Evolutionary conservation across 2,113 vertebrate species (phyloP), one percentile per base, ranked within the genome.

Genomic region (Parus major): DNA sequence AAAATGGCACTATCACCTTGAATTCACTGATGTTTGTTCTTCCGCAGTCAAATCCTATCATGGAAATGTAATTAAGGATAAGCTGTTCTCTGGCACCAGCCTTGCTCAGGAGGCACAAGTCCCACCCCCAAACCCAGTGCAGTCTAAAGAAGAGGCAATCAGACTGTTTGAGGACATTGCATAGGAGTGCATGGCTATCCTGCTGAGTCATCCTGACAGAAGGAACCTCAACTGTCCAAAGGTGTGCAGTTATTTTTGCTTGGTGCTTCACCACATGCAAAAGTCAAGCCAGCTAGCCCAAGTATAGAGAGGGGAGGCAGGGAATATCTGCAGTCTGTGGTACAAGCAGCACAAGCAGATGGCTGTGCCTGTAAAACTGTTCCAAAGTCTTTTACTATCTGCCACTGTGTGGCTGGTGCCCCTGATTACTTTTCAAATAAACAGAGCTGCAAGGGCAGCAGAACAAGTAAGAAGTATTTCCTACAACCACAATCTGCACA

Each of bases 41-140:
- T 88, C 64, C 1, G 25, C 66, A 55, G 79, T 16, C 3, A 2
- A 94, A 95, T 73, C 78, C 73, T 81, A 79, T 83, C 46, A 0
- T 76, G 83, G 61, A 93, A 93, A 82, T 66, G 75, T 68, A 88
- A 84, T 88, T 93, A 94, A 92, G 87, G 85, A 83, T 95, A 96
- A 95, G 88, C 77, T 92, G 86, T 61, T 95, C 79, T 90, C 69
- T 93, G 93, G 79, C 76, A 92, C 69, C 46, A 75, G 1, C 29
- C 46, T 77, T 57, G 29, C 66, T 88, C 3, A 0, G 2, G 76
- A 88, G 79, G 82, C 79, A 47, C 72, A 93, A 94, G 79, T 88
- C 87, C 79, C 88, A 90, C 90, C 61, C 61, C 69, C 65, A 92
- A 84, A 72, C 17, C 44, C 71, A 78, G 28, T 0, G 0, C 77